These are phyloP conservation scores for Araneus ventricosus DNA, from an alignment of 1,140 invertebrate genomes.

Conservation along the genomic window DNA sequence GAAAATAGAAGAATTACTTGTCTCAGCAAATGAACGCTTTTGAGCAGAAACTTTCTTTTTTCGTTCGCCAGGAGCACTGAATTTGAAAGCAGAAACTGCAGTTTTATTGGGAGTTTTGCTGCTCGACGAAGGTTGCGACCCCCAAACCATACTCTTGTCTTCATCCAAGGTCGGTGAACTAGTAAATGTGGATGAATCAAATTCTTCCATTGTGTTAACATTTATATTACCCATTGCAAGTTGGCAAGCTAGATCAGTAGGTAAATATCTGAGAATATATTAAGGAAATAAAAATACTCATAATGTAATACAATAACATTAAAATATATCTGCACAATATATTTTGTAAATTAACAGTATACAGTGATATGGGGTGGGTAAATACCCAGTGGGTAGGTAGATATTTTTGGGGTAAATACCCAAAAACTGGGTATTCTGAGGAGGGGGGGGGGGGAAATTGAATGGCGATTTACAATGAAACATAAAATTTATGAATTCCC, in stretches of 20 bases:
- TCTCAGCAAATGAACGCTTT: background rate
- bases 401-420: too few relatives aligned
- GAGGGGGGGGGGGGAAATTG: too few relatives aligned
- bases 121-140: conserved; percentile 11
- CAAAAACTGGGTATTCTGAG: too few relatives aligned
- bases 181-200: conserved; percentile 83
- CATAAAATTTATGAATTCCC: too few relatives aligned
- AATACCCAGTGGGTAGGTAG: too few relatives aligned
- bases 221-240: conserved; percentile 93
- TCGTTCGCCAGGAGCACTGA: conserved; percentile 13
- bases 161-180: background rate
- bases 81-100: conserved; percentile 45
- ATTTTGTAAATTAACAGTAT: too few relatives aligned
- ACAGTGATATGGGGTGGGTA: too few relatives aligned
- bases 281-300: background rate
- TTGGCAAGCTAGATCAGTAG: conserved; percentile 86
- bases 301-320: too few relatives aligned
- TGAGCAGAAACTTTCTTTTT: background rate
- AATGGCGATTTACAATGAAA: too few relatives aligned
- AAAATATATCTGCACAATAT: too few relatives aligned
- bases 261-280: conserved; percentile 79
- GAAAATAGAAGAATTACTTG: background rate
- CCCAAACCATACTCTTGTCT: conserved; percentile 55
- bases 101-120: background rate
- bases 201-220: conserved; percentile 87